These are phyloP conservation scores for Isotomurus palustris DNA, from an alignment of 2,888 invertebrate genomes.

Conservation along the genomic window DNA sequence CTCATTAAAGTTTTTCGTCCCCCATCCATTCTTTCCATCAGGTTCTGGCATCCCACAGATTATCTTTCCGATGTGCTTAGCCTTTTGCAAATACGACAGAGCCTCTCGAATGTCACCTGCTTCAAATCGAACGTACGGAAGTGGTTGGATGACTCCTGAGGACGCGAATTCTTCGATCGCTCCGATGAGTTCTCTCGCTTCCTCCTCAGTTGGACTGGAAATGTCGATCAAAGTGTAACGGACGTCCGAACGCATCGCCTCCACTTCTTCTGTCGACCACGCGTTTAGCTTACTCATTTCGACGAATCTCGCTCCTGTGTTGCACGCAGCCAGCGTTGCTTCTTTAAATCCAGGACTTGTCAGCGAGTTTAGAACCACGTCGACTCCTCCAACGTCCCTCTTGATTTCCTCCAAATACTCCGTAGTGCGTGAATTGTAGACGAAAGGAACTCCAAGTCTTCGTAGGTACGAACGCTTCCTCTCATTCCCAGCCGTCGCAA, in stretches of 20 bases:
- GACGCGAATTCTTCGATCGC: constrained; percentile 15
- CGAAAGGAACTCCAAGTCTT: constrained; percentile 29
- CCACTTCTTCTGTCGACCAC: constrained; percentile 29
- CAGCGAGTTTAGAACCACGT: constrained; percentile 34
- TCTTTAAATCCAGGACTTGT: constrained; percentile 37
- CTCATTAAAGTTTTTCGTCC: constrained; percentile 25
- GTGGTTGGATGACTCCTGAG: constrained; percentile 11
- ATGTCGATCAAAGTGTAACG: constrained; percentile 27
- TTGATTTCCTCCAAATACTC: constrained; percentile 24
- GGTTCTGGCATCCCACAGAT: constrained; percentile 26
- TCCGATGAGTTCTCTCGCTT: constrained; percentile 5
- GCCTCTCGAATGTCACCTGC: constrained; percentile 24
- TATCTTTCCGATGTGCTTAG: constrained; percentile 37
- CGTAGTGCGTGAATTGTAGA: constrained; percentile 34
- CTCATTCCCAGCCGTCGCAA: constrained; percentile 21
- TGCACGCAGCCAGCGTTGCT: constrained; percentile 19
- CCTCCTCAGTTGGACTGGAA: constrained; percentile 11
- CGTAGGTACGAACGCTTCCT: constrained; percentile 16
- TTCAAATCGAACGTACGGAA: constrained; percentile 29
- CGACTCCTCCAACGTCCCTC: constrained; percentile 21
- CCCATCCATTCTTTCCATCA: neutral
- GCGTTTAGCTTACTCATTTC: constrained; percentile 37
- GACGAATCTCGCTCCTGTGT: constrained; percentile 23
- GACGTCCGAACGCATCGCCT: constrained; percentile 22
- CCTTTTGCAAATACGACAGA: constrained; percentile 30